Percentiles rank a stretch among this genome's conserved stretches.
phyloP scores from a whole-genome alignment of 1,140 invertebrate genomes.

The Camponotus floridanus region DNA sequence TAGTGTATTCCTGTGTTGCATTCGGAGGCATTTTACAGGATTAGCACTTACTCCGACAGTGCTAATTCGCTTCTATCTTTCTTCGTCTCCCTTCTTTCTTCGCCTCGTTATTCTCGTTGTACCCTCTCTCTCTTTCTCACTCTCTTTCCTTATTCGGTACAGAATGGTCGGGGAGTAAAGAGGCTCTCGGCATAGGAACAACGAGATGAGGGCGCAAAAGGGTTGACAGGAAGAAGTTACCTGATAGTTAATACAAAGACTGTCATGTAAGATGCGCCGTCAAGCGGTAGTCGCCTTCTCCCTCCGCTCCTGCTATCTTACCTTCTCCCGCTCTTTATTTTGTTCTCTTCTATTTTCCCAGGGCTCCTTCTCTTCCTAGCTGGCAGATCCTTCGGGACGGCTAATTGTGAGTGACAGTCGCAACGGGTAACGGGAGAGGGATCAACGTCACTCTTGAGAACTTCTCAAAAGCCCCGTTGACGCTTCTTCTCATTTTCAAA shows the following conservation, averaged over 20 bases:
- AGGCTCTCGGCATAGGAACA: slow-evolving; percentile 53
- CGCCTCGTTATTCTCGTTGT: slow-evolving; percentile 1
- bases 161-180: slow-evolving; percentile 44
- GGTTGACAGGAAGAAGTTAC: slow-evolving; percentile 81
- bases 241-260: slow-evolving; percentile 82
- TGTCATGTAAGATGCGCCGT: slow-evolving; percentile 79
- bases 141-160: slow-evolving; percentile 51
- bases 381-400: slow-evolving; percentile 79
- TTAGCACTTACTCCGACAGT: slow-evolving; percentile 21
- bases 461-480: slow-evolving; percentile 74
- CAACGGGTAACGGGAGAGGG: slow-evolving; percentile 76
- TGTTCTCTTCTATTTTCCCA: slow-evolving; percentile 76
- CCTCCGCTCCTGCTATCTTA: slow-evolving; percentile 58
- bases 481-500: slow-evolving; percentile 65
- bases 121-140: neutral
- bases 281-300: slow-evolving; percentile 74
- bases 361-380: slow-evolving; percentile 72
- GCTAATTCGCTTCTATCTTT: slow-evolving; percentile 48
- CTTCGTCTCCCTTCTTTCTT: slow-evolving; percentile 32
- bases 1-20: slow-evolving; percentile 7
- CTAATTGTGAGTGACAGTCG: slow-evolving; percentile 83
- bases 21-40: slow-evolving; percentile 39
- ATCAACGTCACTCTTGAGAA: slow-evolving; percentile 80
- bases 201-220: slow-evolving; percentile 68
- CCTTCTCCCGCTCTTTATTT: slow-evolving; percentile 60